Percentiles rank a stretch among this genome's conserved stretches.
Evolutionary conservation across 2,888 invertebrate species (phyloP).

Genomic region (Sclerodermus sp.): DNA sequence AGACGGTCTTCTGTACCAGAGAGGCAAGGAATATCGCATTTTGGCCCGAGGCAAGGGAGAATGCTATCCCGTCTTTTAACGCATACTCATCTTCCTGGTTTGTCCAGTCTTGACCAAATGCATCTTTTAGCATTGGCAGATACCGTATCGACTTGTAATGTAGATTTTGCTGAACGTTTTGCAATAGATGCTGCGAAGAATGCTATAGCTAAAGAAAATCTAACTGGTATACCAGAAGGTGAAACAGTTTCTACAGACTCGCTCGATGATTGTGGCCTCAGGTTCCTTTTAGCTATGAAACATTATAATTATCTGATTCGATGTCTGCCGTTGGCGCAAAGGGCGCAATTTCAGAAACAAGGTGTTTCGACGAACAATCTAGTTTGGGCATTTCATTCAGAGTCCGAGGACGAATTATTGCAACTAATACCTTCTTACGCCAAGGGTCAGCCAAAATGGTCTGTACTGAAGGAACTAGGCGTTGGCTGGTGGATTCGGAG

Average conservation of each 20-base stretch:
- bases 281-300: slow-evolving; percentile 95
- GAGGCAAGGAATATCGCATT: slow-evolving; percentile 77
- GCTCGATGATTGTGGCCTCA: slow-evolving; percentile 94
- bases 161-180: slow-evolving; percentile 82
- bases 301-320: slow-evolving; percentile 94
- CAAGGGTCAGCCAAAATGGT: slow-evolving; percentile 86
- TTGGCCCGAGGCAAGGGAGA: slow-evolving; percentile 84
- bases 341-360: slow-evolving; percentile 81
- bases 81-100: slow-evolving; percentile 90
- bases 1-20: slow-evolving; percentile 73
- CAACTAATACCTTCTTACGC: slow-evolving; percentile 85
- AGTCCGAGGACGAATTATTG: slow-evolving; percentile 93
- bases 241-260: slow-evolving; percentile 71
- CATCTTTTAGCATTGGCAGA: slow-evolving; percentile 98
- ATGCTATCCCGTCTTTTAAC: slow-evolving; percentile 87
- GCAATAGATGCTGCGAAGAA: slow-evolving; percentile 69
- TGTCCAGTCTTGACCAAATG: slow-evolving; percentile 98
- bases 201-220: slow-evolving; percentile 68
- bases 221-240: slow-evolving; percentile 62
- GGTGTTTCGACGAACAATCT: slow-evolving; percentile 89
- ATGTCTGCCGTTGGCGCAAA: slow-evolving; percentile 88
- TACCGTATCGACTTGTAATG: slow-evolving; percentile 92
- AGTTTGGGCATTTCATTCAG: slow-evolving; percentile 99
- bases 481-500: slow-evolving; percentile 97
- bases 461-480: slow-evolving; percentile 84